Evolutionary conservation across 1,140 invertebrate genomes (phyloP), one percentile per base, ranked within the genome.

Genomic region (Dysdera silvatica): DNA sequence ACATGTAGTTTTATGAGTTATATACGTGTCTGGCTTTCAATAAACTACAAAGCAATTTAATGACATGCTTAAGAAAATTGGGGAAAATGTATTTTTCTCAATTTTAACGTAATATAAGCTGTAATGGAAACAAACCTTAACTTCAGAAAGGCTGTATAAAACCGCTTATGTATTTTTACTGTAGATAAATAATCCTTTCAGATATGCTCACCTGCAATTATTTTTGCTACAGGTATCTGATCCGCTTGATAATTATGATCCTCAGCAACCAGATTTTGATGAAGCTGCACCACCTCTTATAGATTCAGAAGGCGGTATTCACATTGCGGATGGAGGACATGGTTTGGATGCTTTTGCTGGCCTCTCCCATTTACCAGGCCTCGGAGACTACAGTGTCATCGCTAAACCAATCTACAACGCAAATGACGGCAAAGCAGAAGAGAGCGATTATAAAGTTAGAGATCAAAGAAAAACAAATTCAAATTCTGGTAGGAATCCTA

Each of bases 241-340:
- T 14, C 52, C 51, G 31, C n/a, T 49, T 10, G 53, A 63, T 63
- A 56, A 54, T 31, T 66, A 59, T 40, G 69, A 71, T 40, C 57
- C 59, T 16, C 65, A 69, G 43, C 33, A 67, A n/a, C 67, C 68
- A 12, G 18, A 53, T 16, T 70, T 32, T 40, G 70, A 70, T 16
- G 70, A 71, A 57, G 70, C 70, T 5, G 69, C 71, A 48, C 70
- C 70, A n/a, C 59, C 70, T 4, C n/a, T 70, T 5, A 51, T 71
- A 7, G 70, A 71, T 58, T 58, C 57, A 12, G 67, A 71, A 52
- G 70, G 70, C 33, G 68, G 66, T 7, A 68, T 71, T 24, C 68
- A 70, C 35, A 56, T 71, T 20, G 68, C 71, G 18, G 70, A 71
- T 57, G 70, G 68, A 2, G 57, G 57, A 20, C 62, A 59, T 45